Conservation (phyloP, 2,113 vertebrate species). For the Dasyurus viverrinus region DNA sequence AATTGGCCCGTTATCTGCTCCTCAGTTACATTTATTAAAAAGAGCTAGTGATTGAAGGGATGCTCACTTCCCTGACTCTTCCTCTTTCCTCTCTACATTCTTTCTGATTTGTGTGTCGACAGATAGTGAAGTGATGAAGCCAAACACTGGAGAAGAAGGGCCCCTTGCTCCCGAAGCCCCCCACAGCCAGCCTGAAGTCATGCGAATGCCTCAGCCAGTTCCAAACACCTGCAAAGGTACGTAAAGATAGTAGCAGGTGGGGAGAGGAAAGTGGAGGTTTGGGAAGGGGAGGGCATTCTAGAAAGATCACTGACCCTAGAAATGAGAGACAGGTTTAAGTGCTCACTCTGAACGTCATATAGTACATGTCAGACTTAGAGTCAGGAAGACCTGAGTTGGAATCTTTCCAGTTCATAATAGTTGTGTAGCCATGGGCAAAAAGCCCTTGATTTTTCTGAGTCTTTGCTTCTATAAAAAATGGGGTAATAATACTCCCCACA, state of each 20-base stretch:
- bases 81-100: too few species aligned
- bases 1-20: not conserved
- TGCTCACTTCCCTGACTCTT: not conserved
- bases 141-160: constrained; percentile 42
- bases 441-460: not conserved
- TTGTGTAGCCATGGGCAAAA: not conserved
- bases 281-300: not conserved
- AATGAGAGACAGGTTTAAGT: not conserved
- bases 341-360: not conserved
- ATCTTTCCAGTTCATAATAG: not conserved
- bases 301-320: not conserved
- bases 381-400: not conserved
- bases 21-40: not conserved
- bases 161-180: constrained; percentile 62
- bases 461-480: not conserved
- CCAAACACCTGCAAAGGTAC: constrained; percentile 75
- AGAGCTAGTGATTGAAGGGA: not conserved
- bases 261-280: not conserved
- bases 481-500: not conserved
- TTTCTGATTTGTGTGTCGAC: not conserved
- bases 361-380: not conserved
- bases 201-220: constrained; percentile 22
- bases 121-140: constrained; percentile 41
- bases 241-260: not conserved
- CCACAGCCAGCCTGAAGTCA: constrained; percentile 55